Evolutionary conservation across 2,113 vertebrate species (phyloP).

Genomic region (Phalacrocorax brasilianus): DNA sequence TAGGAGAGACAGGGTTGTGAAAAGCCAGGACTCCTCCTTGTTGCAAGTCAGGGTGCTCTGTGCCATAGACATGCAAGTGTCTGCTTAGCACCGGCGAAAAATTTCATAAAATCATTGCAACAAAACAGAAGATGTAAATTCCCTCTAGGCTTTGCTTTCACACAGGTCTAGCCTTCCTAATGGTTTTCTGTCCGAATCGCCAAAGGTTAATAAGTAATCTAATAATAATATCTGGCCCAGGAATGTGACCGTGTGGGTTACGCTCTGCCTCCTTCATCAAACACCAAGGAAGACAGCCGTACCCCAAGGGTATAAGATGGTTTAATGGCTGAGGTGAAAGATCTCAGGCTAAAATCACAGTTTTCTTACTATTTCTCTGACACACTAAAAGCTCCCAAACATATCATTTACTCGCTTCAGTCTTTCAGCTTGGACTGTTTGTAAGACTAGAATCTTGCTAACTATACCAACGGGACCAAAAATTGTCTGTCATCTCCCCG

Average conservation of each 20-base stretch:
- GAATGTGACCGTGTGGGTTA: fast-evolving
- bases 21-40: not conserved
- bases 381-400: not conserved
- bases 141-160: not conserved
- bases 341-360: not conserved
- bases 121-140: not conserved
- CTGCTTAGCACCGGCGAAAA: not conserved
- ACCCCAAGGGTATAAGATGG: not conserved
- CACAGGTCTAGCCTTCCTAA: not conserved
- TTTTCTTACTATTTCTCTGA: not conserved
- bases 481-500: fast-evolving
- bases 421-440: not conserved
- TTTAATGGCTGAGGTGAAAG: not conserved
- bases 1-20: not conserved
- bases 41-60: not conserved
- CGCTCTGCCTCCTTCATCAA: not conserved
- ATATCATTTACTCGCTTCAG: not conserved
- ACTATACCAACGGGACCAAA: not conserved
- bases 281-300: fast-evolving
- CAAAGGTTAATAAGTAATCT: not conserved
- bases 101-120: not conserved
- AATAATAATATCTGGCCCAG: not conserved
- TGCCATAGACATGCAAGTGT: fast-evolving
- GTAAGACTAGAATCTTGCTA: not conserved
- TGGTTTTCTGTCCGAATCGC: not conserved